phyloP scores from a whole-genome alignment of 2,888 invertebrate genomes.

The Malacosoma neustria region DNA sequence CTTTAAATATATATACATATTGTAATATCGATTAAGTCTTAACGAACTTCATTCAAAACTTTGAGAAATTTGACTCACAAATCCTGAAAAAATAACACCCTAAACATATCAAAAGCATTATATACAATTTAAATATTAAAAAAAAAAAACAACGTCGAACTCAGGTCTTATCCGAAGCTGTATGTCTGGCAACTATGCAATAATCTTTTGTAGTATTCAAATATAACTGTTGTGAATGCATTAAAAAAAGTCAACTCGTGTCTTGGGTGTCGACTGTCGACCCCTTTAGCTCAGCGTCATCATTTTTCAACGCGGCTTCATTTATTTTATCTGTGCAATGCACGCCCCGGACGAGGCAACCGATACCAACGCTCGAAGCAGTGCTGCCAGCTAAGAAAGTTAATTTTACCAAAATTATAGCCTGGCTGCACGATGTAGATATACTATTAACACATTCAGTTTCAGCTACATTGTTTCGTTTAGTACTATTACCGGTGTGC shows the following conservation, averaged over 20 bases:
- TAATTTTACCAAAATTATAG: not conserved
- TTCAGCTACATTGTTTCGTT: too few relatives aligned
- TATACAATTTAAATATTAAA: too few relatives aligned
- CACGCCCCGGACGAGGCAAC: constrained; percentile 53
- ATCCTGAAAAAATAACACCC: too few relatives aligned
- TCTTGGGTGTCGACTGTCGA: constrained; percentile 16
- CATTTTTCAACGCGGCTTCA: constrained; percentile 71
- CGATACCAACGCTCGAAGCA: constrained; percentile 32
- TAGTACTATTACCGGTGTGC: too few relatives aligned
- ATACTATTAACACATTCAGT: too few relatives aligned
- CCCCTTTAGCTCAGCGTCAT: constrained; percentile 63
- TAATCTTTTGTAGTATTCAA: not conserved
- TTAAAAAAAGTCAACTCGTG: not conserved
- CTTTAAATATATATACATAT: too few relatives aligned
- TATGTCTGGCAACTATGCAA: not conserved
- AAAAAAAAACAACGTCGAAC: too few relatives aligned
- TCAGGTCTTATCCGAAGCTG: not conserved
- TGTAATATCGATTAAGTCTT: too few relatives aligned
- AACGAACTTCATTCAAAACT: too few relatives aligned
- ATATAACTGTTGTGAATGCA: not conserved
- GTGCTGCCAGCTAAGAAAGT: not conserved
- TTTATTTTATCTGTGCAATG: constrained; percentile 71
- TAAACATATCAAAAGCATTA: too few relatives aligned
- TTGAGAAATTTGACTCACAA: too few relatives aligned
- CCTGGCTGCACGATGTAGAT: not conserved